These are phyloP conservation scores for Cosmia trapezina DNA, from an alignment of 2,888 invertebrate genomes.

Conservation along the genomic window DNA sequence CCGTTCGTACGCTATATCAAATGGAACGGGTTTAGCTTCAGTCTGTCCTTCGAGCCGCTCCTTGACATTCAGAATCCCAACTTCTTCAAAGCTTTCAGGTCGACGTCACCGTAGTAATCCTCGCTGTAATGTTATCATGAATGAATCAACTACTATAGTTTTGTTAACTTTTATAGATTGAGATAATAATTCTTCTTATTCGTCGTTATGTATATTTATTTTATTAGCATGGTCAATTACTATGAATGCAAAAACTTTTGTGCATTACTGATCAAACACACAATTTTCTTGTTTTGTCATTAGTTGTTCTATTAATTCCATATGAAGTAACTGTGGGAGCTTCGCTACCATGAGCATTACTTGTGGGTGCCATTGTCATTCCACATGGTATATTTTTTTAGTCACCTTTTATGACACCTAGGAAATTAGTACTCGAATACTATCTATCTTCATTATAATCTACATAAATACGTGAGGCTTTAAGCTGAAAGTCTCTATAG, in stretches of 20 bases:
- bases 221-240: not conserved
- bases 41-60: conserved; percentile 88
- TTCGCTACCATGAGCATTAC: not conserved
- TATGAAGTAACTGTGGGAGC: not conserved
- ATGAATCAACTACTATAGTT: conserved; percentile 44
- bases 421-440: not conserved
- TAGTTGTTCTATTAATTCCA: not conserved
- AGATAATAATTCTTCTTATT: not conserved
- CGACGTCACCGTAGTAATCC: conserved; percentile 98
- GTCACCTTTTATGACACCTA: not conserved
- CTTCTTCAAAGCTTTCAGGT: conserved; percentile 96
- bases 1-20: conserved; percentile 73
- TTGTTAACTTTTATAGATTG: not conserved
- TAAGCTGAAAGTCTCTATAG: not conserved
- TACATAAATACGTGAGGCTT: not conserved
- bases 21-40: conserved; percentile 84
- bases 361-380: not conserved
- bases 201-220: not conserved
- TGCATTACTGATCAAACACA: conserved; percentile 9
- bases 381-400: not conserved
- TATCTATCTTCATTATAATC: not conserved
- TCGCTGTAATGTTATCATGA: conserved; percentile 91
- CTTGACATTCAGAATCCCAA: conserved; percentile 92
- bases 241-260: not conserved
- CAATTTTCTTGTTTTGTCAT: not conserved